These are phyloP conservation scores for Dysidea cf. avara DNA, from an alignment of 37 sponge, comb jelly and placozoan genomes.

Conservation along the genomic window DNA sequence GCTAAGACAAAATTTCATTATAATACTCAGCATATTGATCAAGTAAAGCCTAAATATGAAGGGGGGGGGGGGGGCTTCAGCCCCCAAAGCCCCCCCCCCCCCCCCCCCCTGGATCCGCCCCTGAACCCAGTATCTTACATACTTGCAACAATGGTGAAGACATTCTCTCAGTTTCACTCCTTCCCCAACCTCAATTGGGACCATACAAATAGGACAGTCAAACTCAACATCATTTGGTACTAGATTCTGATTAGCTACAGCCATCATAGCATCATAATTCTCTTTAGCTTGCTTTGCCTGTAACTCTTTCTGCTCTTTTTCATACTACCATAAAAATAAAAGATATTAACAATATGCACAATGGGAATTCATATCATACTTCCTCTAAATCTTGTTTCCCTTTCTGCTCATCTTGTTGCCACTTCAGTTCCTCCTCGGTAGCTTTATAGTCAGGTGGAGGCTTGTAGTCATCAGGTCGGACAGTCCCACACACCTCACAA, in stretches of 20 bases:
- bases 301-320: constrained; percentile 21
- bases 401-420: constrained; percentile 12
- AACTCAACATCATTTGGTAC: constrained; percentile 68
- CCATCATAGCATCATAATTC: constrained; percentile 51
- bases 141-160: constrained; percentile 90
- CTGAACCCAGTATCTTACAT: too few relatives aligned
- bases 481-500: constrained; percentile 69
- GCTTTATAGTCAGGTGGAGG: constrained; percentile 52
- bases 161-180: constrained; percentile 81
- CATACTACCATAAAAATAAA: too few relatives aligned
- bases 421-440: constrained; percentile 41
- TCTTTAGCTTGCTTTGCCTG: constrained; percentile 36
- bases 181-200: constrained; percentile 68
- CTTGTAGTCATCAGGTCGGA: constrained; percentile 73
- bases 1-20: too few relatives aligned
- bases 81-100: too few relatives aligned
- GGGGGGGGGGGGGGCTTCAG: too few relatives aligned
- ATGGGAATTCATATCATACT: too few relatives aligned
- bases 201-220: constrained; percentile 82
- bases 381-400: too few relatives aligned
- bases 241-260: constrained; percentile 46
- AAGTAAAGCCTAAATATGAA: too few relatives aligned
- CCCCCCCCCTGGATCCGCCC: too few relatives aligned
- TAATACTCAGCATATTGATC: too few relatives aligned
- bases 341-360: too few relatives aligned